Base-by-base conservation (phyloP, 2,888 invertebrate species). In the Anorthoa munda region DNA sequence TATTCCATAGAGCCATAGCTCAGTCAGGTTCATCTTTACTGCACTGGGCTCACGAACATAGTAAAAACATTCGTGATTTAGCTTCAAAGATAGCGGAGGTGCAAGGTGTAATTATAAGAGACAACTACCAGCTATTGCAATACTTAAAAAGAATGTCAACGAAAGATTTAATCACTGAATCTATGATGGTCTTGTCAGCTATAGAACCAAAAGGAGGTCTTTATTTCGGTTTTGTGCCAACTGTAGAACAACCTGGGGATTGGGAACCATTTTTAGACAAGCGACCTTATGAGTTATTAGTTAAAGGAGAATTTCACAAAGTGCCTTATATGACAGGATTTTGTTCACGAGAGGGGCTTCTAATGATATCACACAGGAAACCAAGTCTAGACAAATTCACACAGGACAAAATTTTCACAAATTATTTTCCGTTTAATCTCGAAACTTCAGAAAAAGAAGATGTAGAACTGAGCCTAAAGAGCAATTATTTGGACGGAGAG, bases 1-100 rank as follows among this genome's bases (percentile, higher is more conserved):
- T 97, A 53, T 97, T 97, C 75, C 97, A 97, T 76, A 95, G 95
- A 91, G 95, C 95, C 1, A 97, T 97, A 72, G 93, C 96, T 13
- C 96, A 97, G 86, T 97, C 97, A n/a, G 97, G 96, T 0, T 95
- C 96, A 0, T 93, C 96, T 13, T 83, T 97, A 56, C 86, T 93
- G 55, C 94, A 92, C n/a, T 97, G 97, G 97, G 96, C 96, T 56
- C 93, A 71, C 13, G 75, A 70, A 71, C 11, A 90, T 60, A 94
- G 93, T 68, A 89, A 82, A 13, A 89, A 92, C 31, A 84, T 94
- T 23, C 93, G 91, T 81, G 79, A 89, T 12, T 85, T 94, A 72
- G 94, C 94, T 4, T 77, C 81, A 48, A 90, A 88, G 69, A 92
- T 97, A 79, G 92, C 95, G 7, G 15, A 75, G 1, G 17, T 92